Base-by-base conservation (phyloP, 2,797 vertebrate genomes). In the Carapus acus region DNA sequence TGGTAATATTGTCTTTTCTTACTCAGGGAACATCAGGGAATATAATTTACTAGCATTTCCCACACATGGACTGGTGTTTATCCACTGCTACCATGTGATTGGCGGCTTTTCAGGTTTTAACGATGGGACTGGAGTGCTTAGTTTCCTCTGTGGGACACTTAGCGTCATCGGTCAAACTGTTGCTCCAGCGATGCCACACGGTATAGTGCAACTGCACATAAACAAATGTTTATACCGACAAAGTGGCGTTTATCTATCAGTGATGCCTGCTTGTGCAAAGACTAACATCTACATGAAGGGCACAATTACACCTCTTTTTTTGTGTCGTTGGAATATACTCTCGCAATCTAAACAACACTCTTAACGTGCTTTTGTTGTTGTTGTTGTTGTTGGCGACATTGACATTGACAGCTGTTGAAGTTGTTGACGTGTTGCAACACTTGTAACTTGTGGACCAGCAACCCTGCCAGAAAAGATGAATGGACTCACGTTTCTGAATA, bases 61-160 rank as follows among this genome's bases (percentile, higher is more conserved):
- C 19, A 62, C 49, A 49, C 33, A 14, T 54, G 49, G 58, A 43
- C 62, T 53, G 12, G 69, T 58, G 31, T 38, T 42, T 40, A 61
- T 63, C 36, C 19, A 50, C 4, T 50, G 62, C 49, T 23, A 51
- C 24, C n/a, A 49, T 46, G 14, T 8, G 13, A 36, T 42, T 24
- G 43, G 20, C 24, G 12, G 38, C 42, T 27, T 20, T 63, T 21
- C 12, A 24, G 29, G 27, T 34, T n/a, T n/a, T 43, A 37, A 20
- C 2, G 17, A 29, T 58, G 37, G 16, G 56, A 62, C 18, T 48
- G 47, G 33, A 48, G 49, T 38, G 11, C 15, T 44, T 44, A n/a
- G 31, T 22, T 66, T 65, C 43, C 3, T 55, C 0, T 41, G 18
- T 33, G 31, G 29, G n/a, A n/a, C n/a, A n/a, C n/a, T n/a, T n/a